Base-by-base conservation (phyloP, 2,797 vertebrate genomes). In the Australoheros facetus region DNA sequence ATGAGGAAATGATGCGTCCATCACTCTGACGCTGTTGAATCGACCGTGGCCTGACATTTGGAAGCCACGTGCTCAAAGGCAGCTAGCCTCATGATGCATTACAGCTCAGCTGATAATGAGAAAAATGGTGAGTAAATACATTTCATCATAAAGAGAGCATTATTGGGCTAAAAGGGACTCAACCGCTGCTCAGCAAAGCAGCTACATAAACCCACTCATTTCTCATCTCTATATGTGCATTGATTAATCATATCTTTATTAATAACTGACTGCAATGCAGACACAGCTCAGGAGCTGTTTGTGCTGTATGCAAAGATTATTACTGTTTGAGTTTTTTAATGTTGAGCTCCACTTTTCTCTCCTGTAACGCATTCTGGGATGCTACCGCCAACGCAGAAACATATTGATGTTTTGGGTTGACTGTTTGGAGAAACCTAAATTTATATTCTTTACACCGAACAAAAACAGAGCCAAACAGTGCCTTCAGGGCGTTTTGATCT, bases 1-100 rank as follows among this genome's bases (percentile, higher is more conserved):
- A 87, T n/a, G 56, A 77, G 79, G 82, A 85, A 78, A 85, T 89
- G 87, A 94, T 76, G 87, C 94, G 91, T 91, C 82, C 83, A 90
- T 93, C 87, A 89, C 66, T 64, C 69, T 34, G 57, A 73, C 12
- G 82, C 74, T 39, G 84, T 82, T 81, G 81, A 87, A 83, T 83
- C 70, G 87, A 79, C 77, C 71, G 8, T 56, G 54, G 55, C 34
- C 59, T 87, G 90, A 87, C 89, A 88, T 83, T 83, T 81, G 64
- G 57, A 78, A 30, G 57, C 37, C 79, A 48, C 39, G 30, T 80
- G 83, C 48, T 73, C 51, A 34, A 69, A 80, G 69, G 72, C 59
- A 64, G 56, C 77, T 30, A 26, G 81, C 45, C 84, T 78, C 70
- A 78, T 87, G 85, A 90, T 84, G 88, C 72, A 82, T 84, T 79